phyloP scores from a whole-genome alignment of 1,140 invertebrate genomes.

The Brachionus paranguensis region DNA sequence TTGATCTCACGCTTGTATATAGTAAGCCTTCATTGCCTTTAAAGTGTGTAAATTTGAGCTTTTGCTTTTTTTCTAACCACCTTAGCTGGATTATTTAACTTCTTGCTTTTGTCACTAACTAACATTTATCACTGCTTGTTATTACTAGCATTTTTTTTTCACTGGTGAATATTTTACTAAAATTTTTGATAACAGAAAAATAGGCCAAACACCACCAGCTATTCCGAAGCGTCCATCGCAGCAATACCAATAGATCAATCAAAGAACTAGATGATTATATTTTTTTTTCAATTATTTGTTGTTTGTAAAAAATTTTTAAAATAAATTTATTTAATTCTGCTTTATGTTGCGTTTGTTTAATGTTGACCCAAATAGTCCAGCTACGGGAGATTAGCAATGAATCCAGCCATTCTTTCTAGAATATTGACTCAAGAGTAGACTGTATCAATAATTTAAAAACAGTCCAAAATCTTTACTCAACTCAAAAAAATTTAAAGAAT shows the following conservation, averaged over 20 bases:
- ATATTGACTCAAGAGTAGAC: too few relatives aligned
- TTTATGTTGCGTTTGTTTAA: neutral
- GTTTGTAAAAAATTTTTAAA: neutral
- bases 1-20: neutral
- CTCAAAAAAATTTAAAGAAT: too few relatives aligned
- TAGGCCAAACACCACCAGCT: conserved; percentile 6
- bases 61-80: neutral
- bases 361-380: neutral
- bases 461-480: too few relatives aligned
- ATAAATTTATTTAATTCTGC: neutral
- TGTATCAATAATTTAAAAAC: too few relatives aligned
- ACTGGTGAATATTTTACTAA: neutral
- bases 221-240: conserved; percentile 26
- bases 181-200: neutral
- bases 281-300: neutral
- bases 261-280: neutral
- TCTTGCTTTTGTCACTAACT: neutral
- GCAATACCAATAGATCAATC: neutral
- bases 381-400: neutral
- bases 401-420: too few relatives aligned
- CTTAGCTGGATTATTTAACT: neutral
- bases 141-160: neutral
- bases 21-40: neutral
- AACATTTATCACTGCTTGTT: neutral
- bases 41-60: neutral